phyloP scores from a whole-genome alignment of 2,113 vertebrate species.

The Callionymus lyra region DNA sequence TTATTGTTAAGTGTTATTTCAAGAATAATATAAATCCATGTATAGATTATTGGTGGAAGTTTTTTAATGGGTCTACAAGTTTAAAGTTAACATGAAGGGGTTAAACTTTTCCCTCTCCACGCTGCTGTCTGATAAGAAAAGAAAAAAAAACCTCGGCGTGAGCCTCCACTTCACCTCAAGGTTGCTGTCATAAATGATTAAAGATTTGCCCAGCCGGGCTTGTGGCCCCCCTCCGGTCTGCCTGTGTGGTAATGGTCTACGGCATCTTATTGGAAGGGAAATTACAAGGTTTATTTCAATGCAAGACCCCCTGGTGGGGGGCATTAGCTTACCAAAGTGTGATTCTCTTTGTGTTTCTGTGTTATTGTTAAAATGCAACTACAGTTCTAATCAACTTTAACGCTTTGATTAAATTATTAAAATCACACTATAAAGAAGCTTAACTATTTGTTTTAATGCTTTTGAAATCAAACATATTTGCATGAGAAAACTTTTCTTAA shows the following conservation, averaged over 20 bases:
- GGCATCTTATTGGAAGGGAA: not conserved
- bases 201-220: slow-evolving; percentile 23
- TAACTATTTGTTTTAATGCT: too few relatives aligned
- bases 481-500: too few relatives aligned
- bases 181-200: slow-evolving; percentile 68
- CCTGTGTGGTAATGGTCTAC: slow-evolving; percentile 9
- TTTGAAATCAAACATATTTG: too few relatives aligned
- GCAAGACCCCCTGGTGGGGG: slow-evolving; percentile 5
- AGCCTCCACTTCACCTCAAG: slow-evolving; percentile 49
- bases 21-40: too few relatives aligned
- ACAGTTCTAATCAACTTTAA: too few relatives aligned
- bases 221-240: slow-evolving; percentile 15
- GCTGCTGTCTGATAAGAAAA: slow-evolving; percentile 53
- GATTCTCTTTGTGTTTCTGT: not conserved
- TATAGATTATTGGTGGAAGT: slow-evolving; percentile 3
- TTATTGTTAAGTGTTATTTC: too few relatives aligned
- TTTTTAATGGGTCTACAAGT: too few relatives aligned
- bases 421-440: too few relatives aligned
- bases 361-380: not conserved
- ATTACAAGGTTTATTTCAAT: slow-evolving; percentile 22
- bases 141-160: slow-evolving; percentile 58
- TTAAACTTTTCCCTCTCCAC: slow-evolving; percentile 11
- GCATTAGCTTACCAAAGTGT: slow-evolving; percentile 6
- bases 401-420: too few relatives aligned
- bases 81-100: not conserved